Conservation (phyloP, 2,888 invertebrate species). For the Dryococelus australis region DNA sequence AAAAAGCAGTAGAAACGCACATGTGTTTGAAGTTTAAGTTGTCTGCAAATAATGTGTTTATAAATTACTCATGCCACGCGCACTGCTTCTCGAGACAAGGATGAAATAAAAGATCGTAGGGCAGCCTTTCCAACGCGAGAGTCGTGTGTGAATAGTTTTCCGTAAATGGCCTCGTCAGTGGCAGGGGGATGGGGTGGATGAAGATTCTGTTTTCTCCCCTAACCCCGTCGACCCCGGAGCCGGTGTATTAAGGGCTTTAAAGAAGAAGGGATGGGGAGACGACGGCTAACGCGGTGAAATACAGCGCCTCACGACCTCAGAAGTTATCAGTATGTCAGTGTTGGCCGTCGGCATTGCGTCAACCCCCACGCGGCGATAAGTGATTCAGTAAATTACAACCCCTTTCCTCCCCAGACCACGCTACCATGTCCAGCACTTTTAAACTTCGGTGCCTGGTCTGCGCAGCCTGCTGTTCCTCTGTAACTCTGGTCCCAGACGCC, state of each 20-base stretch:
- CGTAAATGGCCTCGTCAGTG: neutral
- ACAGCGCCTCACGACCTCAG: neutral
- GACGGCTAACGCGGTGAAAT: neutral
- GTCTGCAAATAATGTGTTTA: too few relatives aligned
- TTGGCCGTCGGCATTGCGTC: neutral
- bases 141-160: neutral
- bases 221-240: neutral
- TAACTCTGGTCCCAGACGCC: neutral
- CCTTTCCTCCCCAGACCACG: neutral
- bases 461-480: neutral
- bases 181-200: neutral
- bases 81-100: neutral
- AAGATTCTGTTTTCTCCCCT: neutral
- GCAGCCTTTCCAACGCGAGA: neutral
- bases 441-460: too few relatives aligned
- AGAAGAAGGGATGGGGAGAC: neutral
- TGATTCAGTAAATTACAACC: constrained; percentile 9
- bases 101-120: neutral
- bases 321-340: neutral
- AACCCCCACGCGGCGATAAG: neutral
- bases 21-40: too few relatives aligned
- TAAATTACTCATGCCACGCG: neutral
- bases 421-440: neutral
- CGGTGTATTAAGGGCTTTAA: too few relatives aligned
- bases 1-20: too few relatives aligned